Base-by-base conservation (phyloP, 2,888 invertebrate species). In the Scaptomyza caliginosa region DNA sequence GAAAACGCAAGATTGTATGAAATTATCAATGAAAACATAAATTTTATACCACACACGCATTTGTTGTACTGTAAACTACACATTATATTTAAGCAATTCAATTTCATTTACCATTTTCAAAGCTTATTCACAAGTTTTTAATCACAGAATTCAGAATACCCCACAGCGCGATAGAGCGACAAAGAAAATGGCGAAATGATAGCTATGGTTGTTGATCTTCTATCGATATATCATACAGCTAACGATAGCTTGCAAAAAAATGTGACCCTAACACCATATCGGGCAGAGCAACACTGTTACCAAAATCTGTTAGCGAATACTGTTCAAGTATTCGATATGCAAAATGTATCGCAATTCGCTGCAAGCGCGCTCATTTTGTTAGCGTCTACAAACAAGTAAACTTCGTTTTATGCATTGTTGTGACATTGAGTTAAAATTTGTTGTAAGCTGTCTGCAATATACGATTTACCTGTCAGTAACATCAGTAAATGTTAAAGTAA, bases 71-170 rank as follows among this genome's bases (percentile, higher is more conserved):
- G 77, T 49, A 86, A 81, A 77, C 62, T 55, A 36, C 28, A 48
- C 16, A 46, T 49, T 54, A 56, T 58, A 5, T 24, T 24, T 24
- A 28, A 10, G 21, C 51, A 43, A 54, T 45, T 38, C 3, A 24
- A 52, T 57, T 46, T 40, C 56, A 51, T 63, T 86, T 81, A 81
- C 80, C 80, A 81, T 81, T 83, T 81, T 83, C 38, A 66, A 59
- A 57, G 80, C 56, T 70, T 78, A 66, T 83, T 68, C 67, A 63
- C 63, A 64, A 76, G 10, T 76, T 79, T 74, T 76, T 68, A 75
- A 83, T 83, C 86, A 81, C 86, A 86, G 84, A 83, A 71, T 80
- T 77, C 19, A 68, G 60, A 67, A 70, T 67, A 64, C 54, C 58
- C 49, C 74, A 79, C 83, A 66, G 56, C 55, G 60, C 74, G 68